Evolutionary conservation across 2,888 invertebrate genomes (phyloP), one percentile per base, ranked within the genome.

Genomic region (Dione vanillae): DNA sequence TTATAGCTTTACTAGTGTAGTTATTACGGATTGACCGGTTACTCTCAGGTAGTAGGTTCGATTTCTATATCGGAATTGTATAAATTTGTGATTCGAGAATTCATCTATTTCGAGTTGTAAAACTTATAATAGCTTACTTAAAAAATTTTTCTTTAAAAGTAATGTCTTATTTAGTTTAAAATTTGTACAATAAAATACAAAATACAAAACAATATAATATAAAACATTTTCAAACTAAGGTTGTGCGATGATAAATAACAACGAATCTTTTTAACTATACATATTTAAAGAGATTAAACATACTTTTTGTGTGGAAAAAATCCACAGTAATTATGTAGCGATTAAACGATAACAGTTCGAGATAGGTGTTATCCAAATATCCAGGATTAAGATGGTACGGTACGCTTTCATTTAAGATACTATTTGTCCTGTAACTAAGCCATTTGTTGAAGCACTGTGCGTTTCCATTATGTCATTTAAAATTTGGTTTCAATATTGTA

Each of bases 351-450:
- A 61, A 66, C 47, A 47, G 27, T 54, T n/a, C 35, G 19, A 70
- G 54, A 62, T 61, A 51, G 45, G 37, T 35, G 14, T 43, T 56
- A 62, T 54, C 27, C 40, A n/a, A 54, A 66, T 56, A 62, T 47
- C 16, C 40, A 35, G 62, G 70, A 62, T 67, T 70, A 70, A 64
- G 27, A 64, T 49, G 52, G 41, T 61, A 54, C 54, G 49, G 54
- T 61, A 56, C 54, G 37, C 73, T 74, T 74, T 80, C 80, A 79
- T 78, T 77, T 73, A 72, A 71, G 71, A 62, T 67, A 62, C 78
- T 78, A 85, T 82, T 82, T 79, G 67, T 82, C 82, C 85, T 83
- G 85, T 80, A 78, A 77, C 76, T 76, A 75, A 82, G 77, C 78
- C 76, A 77, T 78, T 78, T 78, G 74, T 77, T 82, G 81, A 78